Percentiles rank a stretch among this genome's conserved stretches.
phyloP scores from a whole-genome alignment of 2,797 vertebrate species.

The Rhinatrema bivittatum region DNA sequence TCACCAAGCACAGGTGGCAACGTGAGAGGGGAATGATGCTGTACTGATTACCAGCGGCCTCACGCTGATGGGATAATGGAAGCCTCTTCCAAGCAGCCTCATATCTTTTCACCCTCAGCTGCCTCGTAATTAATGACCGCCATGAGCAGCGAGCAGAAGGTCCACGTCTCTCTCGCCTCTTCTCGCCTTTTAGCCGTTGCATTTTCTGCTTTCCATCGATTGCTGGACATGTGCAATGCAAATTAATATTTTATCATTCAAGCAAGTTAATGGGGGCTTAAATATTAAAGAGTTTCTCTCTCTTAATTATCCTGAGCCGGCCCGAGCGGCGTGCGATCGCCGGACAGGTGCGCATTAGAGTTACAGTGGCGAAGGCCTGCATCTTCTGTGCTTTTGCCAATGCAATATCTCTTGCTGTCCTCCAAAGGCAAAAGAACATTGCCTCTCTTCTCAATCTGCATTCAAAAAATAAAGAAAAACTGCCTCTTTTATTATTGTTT shows the following conservation, averaged over 20 bases:
- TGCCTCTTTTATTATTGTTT: too few species aligned
- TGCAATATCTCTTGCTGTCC: too few species aligned
- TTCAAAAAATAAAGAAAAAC: too few species aligned
- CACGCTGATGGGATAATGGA: too few species aligned
- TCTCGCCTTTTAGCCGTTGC: slow-evolving; percentile 5
- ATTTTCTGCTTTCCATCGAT: slow-evolving; percentile 52
- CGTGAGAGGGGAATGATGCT: too few species aligned
- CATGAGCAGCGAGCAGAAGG: slow-evolving; percentile 22
- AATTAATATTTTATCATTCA: slow-evolving; percentile 64
- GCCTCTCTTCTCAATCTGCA: too few species aligned
- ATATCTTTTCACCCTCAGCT: neutral
- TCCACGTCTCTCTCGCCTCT: slow-evolving; percentile 26
- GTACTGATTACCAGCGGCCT: too few species aligned
- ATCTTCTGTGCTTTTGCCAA: too few species aligned
- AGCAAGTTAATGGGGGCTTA: slow-evolving; percentile 53
- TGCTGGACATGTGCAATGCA: slow-evolving; percentile 55
- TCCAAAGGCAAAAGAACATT: too few species aligned
- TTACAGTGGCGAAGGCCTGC: too few species aligned
- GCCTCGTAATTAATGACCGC: slow-evolving; percentile 20
- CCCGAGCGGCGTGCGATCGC: slow-evolving; percentile 35
- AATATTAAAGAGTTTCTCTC: slow-evolving; percentile 58
- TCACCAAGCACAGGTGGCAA: too few species aligned
- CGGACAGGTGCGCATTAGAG: slow-evolving; percentile 23
- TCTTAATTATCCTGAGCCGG: slow-evolving; percentile 49
- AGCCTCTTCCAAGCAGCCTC: too few species aligned